Base-by-base conservation (phyloP, 1,140 invertebrate species). In the Lasioglossum baleicum region DNA sequence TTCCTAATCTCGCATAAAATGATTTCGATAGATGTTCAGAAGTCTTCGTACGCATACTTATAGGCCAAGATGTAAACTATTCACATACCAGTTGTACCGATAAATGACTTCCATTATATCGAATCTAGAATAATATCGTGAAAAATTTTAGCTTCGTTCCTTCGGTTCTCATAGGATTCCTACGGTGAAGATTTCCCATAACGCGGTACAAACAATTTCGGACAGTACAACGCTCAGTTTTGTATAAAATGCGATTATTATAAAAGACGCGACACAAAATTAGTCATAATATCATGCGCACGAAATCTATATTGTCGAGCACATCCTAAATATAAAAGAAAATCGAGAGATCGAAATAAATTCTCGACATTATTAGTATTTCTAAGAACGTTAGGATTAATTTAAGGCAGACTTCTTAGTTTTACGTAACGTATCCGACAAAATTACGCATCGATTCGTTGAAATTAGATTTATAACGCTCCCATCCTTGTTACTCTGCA, bases 171-270 rank as follows among this genome's bases (percentile, higher is more conserved):
- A 68, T 4, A 75, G 13, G 35, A 51, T 75, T 74, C n/a, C 7
- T 74, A 60, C 44, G 3, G 65, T 13, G 2, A 31, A 2, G 20
- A 1, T 17, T 61, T 75, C 31, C 31, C 58, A 15, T 66, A 61
- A 13, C 26, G 8, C 20, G 48, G 35, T 60, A 31, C 2, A 20
- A 58, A 42, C 75, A 80, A 75, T 10, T 61, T 75, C 51, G 31
- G 71, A 80, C 78, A 80, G 75, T 81, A 79, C 71, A 42, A 51
- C 75, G 78, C 61, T 81, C 67, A 83, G 73, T 80, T 80, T 68
- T 61, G 42, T 56, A 80, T 75, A 26, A 61, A 68, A 51, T 75
- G 44, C 48, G 65, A 78, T 72, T 74, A 31, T 51, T 80, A 80
- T 31, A 80, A 75, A 74, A 80, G 71, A 80, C 72, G 72, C 72